phyloP scores from a whole-genome alignment of 2,113 vertebrate genomes.

The Trichomycterus rosablanca region DNA sequence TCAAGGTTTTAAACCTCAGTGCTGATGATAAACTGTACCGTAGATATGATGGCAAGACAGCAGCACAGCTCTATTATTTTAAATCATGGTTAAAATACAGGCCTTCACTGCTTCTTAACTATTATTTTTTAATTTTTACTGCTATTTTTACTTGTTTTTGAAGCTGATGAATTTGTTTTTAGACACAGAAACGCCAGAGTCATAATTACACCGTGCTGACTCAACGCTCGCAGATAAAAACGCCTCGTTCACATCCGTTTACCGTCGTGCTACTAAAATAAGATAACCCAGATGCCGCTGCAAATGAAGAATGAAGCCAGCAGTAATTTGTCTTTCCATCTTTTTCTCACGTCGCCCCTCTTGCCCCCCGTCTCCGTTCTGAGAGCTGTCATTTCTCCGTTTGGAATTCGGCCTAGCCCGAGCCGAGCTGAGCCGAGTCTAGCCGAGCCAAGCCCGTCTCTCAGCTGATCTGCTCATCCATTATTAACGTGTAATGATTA shows the following conservation, averaged over 20 bases:
- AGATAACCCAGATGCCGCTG: background rate
- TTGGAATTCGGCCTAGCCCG: constrained; percentile 5
- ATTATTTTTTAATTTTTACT: no score
- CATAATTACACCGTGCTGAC: background rate
- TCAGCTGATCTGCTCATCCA: constrained; percentile 31
- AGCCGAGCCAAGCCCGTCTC: constrained; percentile 5
- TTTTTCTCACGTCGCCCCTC: background rate
- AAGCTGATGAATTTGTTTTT: constrained; percentile 11
- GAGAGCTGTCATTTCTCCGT: constrained; percentile 16
- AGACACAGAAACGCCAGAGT: background rate
- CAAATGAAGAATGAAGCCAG: background rate
- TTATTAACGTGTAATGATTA: constrained; percentile 37
- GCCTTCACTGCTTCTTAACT: no score
- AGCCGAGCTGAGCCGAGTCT: no score
- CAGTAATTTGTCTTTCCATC: constrained; percentile 7
- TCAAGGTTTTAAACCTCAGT: no score
- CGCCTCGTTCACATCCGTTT: constrained; percentile 3
- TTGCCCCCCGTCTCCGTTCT: background rate
- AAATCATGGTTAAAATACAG: no score
- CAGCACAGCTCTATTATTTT: no score
- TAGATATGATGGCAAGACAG: no score
- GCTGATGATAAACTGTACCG: no score
- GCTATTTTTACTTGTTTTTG: no score
- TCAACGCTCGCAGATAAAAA: constrained; percentile 1
- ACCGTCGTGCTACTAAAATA: background rate